phyloP scores from a whole-genome alignment of 2,113 vertebrate genomes.

The Cebus imitator region DNA sequence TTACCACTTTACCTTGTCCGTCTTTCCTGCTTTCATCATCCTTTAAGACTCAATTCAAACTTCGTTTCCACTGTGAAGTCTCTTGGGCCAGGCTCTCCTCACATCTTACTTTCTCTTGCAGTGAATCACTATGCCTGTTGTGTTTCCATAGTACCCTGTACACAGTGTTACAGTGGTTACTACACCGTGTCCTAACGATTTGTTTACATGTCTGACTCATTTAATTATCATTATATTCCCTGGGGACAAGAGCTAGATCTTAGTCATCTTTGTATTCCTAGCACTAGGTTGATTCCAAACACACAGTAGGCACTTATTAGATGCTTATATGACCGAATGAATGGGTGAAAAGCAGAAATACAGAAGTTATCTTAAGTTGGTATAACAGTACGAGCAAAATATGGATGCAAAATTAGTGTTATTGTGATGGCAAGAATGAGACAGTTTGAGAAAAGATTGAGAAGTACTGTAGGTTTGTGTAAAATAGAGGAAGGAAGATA shows the following conservation, averaged over 20 bases:
- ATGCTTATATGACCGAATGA: background rate
- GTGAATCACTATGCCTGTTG: slow-evolving; percentile 32
- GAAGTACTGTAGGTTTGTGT: background rate
- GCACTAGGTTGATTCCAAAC: background rate
- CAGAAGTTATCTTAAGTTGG: background rate
- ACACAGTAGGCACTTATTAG: background rate
- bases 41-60: background rate
- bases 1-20: background rate
- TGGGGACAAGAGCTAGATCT: slow-evolving; percentile 6
- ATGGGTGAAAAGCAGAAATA: background rate
- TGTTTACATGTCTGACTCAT: slow-evolving; percentile 59
- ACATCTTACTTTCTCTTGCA: background rate
- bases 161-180: background rate
- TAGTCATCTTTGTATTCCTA: slow-evolving; percentile 27
- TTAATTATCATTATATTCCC: slow-evolving; percentile 8
- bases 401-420: background rate
- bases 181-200: slow-evolving; percentile 1
- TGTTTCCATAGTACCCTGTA: slow-evolving; percentile 47
- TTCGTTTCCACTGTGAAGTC: background rate
- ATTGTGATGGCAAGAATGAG: background rate
- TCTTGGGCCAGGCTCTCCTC: background rate
- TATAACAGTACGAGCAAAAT: background rate
- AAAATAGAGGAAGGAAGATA: background rate
- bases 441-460: background rate
- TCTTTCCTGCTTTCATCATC: background rate